These are phyloP conservation scores for Gallinago stenura DNA, from an alignment of 2,797 vertebrate species.

Conservation along the genomic window DNA sequence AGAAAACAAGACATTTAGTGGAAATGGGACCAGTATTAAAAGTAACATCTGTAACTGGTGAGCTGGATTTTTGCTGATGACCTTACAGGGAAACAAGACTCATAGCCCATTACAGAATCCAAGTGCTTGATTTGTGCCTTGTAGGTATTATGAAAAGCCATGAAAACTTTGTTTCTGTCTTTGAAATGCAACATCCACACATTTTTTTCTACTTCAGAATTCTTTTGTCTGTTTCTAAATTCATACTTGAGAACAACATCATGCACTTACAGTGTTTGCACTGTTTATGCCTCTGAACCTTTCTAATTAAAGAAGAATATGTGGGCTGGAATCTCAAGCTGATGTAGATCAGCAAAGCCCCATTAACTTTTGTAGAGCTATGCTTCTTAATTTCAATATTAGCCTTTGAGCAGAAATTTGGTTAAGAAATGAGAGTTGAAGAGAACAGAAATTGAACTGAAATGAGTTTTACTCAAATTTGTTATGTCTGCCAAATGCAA, in stretches of 20 bases:
- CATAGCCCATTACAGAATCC: not conserved
- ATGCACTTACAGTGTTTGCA: not conserved
- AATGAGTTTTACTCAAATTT: slow-evolving; percentile 27
- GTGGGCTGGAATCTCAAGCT: slow-evolving; percentile 16
- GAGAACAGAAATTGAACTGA: not conserved
- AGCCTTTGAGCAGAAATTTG: slow-evolving; percentile 24
- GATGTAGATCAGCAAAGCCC: slow-evolving; percentile 4
- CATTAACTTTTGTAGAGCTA: not conserved
- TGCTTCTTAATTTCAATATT: slow-evolving; percentile 10
- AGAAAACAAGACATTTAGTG: not conserved
- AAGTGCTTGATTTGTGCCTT: not conserved
- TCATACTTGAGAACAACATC: not conserved
- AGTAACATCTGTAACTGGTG: not conserved
- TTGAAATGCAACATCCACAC: not conserved
- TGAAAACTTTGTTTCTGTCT: not conserved
- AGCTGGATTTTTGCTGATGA: not conserved
- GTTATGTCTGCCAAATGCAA: slow-evolving; percentile 18
- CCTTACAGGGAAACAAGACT: not conserved
- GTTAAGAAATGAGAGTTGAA: slow-evolving; percentile 1
- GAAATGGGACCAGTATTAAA: not conserved
- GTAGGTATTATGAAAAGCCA: not conserved
- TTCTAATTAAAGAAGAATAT: slow-evolving; percentile 42
- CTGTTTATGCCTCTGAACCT: slow-evolving; percentile 20
- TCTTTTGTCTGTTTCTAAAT: not conserved
- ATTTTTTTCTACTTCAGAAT: not conserved